phyloP scores from a whole-genome alignment of 1,140 invertebrate genomes.

The Notospermus geniculatus region DNA sequence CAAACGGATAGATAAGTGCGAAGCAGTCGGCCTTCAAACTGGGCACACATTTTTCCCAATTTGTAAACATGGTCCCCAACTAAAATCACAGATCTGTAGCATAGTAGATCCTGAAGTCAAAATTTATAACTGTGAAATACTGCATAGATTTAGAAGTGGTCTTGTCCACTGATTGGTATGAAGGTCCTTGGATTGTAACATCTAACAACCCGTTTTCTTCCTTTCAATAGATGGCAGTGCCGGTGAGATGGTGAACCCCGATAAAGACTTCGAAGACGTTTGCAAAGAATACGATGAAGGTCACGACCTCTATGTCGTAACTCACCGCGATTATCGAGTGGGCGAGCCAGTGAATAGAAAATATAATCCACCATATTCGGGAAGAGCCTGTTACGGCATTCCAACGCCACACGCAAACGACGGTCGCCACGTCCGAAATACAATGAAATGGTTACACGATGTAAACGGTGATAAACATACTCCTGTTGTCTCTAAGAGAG shows the following conservation, averaged over 20 bases:
- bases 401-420: conserved; percentile 52
- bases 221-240: conserved; percentile 44
- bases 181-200: no score
- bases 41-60: no score
- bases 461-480: conserved; percentile 41
- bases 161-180: no score
- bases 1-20: no score
- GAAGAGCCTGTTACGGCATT: conserved; percentile 39
- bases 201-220: no score
- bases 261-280: conserved; percentile 47
- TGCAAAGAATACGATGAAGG: conserved; percentile 40
- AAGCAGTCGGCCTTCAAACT: no score
- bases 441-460: conserved; percentile 49
- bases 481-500: conserved; percentile 46
- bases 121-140: background rate
- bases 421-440: conserved; percentile 37
- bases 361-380: conserved; percentile 39
- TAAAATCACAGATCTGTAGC: no score
- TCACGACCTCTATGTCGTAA: conserved; percentile 45
- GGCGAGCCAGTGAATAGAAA: conserved; percentile 43
- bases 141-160: no score
- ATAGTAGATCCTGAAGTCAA: background rate
- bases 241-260: conserved; percentile 50
- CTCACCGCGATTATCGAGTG: conserved; percentile 48
- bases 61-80: no score